Percentiles rank a stretch among this genome's conserved stretches.
phyloP scores from a whole-genome alignment of 2,888 invertebrate genomes.

The Tricholauxania praeusta region DNA sequence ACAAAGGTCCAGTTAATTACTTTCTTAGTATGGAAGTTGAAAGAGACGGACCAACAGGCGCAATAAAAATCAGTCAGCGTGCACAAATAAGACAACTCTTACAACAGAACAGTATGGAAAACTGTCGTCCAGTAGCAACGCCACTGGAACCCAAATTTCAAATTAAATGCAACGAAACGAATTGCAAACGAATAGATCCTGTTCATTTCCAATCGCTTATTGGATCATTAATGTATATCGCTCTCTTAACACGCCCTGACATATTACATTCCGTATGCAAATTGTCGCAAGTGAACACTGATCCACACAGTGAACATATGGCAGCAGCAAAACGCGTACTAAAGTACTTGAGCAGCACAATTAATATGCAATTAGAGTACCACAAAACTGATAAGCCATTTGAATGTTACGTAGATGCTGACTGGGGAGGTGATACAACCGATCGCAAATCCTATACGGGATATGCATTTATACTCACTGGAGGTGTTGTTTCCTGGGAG shows the following conservation, averaged over 20 bases:
- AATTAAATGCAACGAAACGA: slow-evolving; percentile 27
- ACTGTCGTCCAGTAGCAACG: slow-evolving; percentile 32
- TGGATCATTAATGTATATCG: slow-evolving; percentile 40
- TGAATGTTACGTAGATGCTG: slow-evolving; percentile 42
- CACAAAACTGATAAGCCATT: slow-evolving; percentile 31
- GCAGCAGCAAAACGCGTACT: slow-evolving; percentile 40
- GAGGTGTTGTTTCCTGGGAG: slow-evolving; percentile 41
- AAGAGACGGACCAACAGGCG: slow-evolving; percentile 23
- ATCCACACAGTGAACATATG: slow-evolving; percentile 42
- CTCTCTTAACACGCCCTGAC: slow-evolving; percentile 35
- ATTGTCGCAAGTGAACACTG: slow-evolving; percentile 40
- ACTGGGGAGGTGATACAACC: slow-evolving; percentile 40
- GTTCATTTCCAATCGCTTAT: slow-evolving; percentile 37
- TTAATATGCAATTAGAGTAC: slow-evolving; percentile 38
- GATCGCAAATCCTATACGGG: slow-evolving; percentile 43
- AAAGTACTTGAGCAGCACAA: slow-evolving; percentile 39
- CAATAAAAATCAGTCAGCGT: background rate
- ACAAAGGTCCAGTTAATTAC: slow-evolving; percentile 34
- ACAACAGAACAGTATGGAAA: no score
- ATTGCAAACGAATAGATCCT: slow-evolving; percentile 30
- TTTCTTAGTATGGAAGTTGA: slow-evolving; percentile 40
- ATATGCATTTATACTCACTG: slow-evolving; percentile 28
- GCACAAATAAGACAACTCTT: no score
- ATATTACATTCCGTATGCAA: slow-evolving; percentile 42
- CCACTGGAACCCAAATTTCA: slow-evolving; percentile 39